Evolutionary conservation across 1,140 invertebrate genomes (phyloP).

Genomic region (Ceratina japonica): DNA sequence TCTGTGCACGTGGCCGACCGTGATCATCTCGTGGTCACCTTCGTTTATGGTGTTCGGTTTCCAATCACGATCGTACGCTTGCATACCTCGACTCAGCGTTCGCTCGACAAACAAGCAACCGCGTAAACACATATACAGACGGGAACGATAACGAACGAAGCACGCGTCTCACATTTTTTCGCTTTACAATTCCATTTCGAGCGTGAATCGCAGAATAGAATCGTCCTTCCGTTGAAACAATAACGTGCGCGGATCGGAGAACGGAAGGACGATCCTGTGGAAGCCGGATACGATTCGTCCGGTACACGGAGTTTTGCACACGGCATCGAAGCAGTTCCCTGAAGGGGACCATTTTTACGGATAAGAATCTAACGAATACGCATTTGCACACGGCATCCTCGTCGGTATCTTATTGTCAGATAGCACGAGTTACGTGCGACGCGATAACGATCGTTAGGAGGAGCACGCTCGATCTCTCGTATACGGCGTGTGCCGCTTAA

Average conservation of each 20-base stretch:
- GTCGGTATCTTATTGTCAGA: slow-evolving; percentile 47
- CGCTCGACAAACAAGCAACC: too few species aligned
- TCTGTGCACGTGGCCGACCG: too few species aligned
- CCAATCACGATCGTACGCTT: too few species aligned
- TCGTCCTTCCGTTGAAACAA: neutral
- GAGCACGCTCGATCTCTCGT: slow-evolving; percentile 15
- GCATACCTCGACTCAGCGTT: too few species aligned
- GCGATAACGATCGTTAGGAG: slow-evolving; percentile 39
- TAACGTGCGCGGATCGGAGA: neutral
- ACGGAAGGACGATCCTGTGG: too few species aligned
- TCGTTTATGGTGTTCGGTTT: too few species aligned
- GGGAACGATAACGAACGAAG: too few species aligned
- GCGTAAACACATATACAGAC: too few species aligned
- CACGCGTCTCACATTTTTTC: too few species aligned
- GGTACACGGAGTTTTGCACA: slow-evolving; percentile 44
- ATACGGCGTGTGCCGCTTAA: neutral
- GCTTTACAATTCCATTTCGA: too few species aligned
- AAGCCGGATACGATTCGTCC: neutral
- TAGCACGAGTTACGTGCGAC: slow-evolving; percentile 5
- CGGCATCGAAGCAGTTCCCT: slow-evolving; percentile 25
- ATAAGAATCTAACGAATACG: slow-evolving; percentile 9
- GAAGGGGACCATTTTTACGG: neutral
- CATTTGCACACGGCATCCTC: slow-evolving; percentile 56
- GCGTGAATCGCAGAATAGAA: too few species aligned
- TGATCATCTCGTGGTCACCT: too few species aligned